Conservation (phyloP, 2,888 invertebrate species). For the Holacanthella duospinosa region DNA sequence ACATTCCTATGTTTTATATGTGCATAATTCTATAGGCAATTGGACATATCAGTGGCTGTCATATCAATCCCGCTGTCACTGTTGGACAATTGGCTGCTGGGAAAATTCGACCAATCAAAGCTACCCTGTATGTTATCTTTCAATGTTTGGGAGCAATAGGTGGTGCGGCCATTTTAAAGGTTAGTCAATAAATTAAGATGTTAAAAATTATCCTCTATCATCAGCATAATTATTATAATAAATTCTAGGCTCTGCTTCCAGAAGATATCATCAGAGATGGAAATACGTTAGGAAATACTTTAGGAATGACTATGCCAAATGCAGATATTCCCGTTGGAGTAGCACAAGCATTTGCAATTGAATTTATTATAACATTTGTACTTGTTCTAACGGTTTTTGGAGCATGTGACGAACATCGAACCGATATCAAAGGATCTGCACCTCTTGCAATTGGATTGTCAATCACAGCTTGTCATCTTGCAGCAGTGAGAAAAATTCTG, state of each 20-base stretch:
- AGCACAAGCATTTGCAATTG: constrained; percentile 69
- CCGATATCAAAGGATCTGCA: constrained; percentile 67
- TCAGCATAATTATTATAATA: constrained; percentile 1
- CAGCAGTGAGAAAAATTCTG: constrained; percentile 77
- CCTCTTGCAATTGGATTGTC: constrained; percentile 81
- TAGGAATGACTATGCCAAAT: constrained; percentile 61
- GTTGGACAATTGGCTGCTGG: constrained; percentile 68
- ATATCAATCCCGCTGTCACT: constrained; percentile 72
- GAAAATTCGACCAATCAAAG: constrained; percentile 63
- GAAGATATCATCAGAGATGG: constrained; percentile 44
- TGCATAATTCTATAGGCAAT: constrained; percentile 27
- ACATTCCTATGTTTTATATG: too few relatives aligned
- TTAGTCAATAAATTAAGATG: constrained; percentile 11
- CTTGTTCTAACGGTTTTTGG: constrained; percentile 79
- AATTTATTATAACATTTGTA: constrained; percentile 74
- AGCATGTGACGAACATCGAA: constrained; percentile 67
- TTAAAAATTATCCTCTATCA: background rate
- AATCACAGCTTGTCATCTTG: constrained; percentile 72
- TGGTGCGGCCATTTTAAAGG: constrained; percentile 50
- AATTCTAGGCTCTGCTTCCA: constrained; percentile 55
- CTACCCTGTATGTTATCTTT: constrained; percentile 65
- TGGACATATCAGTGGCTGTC: constrained; percentile 31
- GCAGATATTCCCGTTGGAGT: constrained; percentile 46
- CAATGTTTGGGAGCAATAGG: constrained; percentile 70
- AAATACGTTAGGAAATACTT: constrained; percentile 41